Evolutionary conservation across 2,888 invertebrate genomes (phyloP), one percentile per base, ranked within the genome.

Genomic region (Melieria crassipennis): DNA sequence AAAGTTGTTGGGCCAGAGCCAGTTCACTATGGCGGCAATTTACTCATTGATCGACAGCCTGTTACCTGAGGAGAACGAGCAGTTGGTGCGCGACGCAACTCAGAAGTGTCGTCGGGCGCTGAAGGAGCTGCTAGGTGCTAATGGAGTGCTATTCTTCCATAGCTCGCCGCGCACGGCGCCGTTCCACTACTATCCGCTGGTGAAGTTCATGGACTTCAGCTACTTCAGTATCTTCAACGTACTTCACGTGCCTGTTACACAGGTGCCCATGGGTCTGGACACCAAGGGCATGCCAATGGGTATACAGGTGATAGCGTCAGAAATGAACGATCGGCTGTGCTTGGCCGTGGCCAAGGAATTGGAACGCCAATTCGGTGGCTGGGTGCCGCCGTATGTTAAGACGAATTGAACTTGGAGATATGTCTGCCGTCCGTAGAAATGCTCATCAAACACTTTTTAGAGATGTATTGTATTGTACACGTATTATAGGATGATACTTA

Each of bases 271-370:
- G 84, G 97, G 97, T 10, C 87, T 98, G 69, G 92, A 92, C 79
- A 89, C 89, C 7, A 91, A 92, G 75, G 95, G 96, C 2, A 88
- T 97, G 77, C 97, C 97, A 0, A 89, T 97, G 71, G 97, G 97
- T 30, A 88, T 97, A 71, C 97, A 97, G 88, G 93, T 96, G 2
- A 90, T 97, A n/a, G 92, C 93, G 4, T 92, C 92, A 70, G 89
- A 92, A 75, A 90, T 94, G 82, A 93, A 94, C 79, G 98, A 98
- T 85, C 91, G 93, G 73, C 84, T 96, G 62, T 94, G 95, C 75
- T 86, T 99, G 64, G 94, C 96, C n/a, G 92, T 97, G 3, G 98
- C 98, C 1, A 90, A 92, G 81, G 96, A 96, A 84, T 85, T 98
- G 66, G 96, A 96, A 81, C 91, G 91, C 77, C 92, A 91, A 3